Evolutionary conservation across 2,888 invertebrate genomes (phyloP), one percentile per base, ranked within the genome.

Genomic region (Penaeus monodon): DNA sequence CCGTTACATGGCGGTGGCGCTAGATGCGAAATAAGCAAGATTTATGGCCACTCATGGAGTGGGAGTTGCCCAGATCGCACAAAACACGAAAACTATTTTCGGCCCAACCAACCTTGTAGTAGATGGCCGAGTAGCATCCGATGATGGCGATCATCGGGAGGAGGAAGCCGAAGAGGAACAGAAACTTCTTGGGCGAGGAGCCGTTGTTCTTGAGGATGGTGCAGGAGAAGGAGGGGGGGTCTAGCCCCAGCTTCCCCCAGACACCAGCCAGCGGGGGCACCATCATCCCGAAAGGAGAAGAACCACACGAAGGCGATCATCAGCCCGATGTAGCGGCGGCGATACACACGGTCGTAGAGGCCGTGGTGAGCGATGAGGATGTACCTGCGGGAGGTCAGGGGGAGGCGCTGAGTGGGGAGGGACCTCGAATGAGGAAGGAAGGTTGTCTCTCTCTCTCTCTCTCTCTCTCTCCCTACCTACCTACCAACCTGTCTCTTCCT

Each of bases 111-210:
- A 97, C 97, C 85, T 95, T 94, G 94, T 95, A 95, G 92, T 96
- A 97, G 90, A 97, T 97, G 93, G 96, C 96, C 10, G 96, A 94
- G 93, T 97, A 97, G 29, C 96, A 97, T 81, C 95, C 94, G 81
- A 96, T 95, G 91, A 97, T 97, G 68, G 96, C 96, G 44, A 96
- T 92, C 91, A 97, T 97, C 0, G 98, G 98, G 44, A 97, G 92
- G 14, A 96, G 94, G 92, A 97, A 97, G 2, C 96, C 97, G 91
- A 97, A 94, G 27, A 96, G 93, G 93, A 97, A 97, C 0, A 97
- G 93, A 85, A 95, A 94, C 92, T 96, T 97, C 93, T 97, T 97
- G 6, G 97, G 97, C 1, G 97, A 97, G 90, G 93, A 94, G 70
- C 95, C 96, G 91, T 96, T 94, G 91, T 96, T 95, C 90, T 94